phyloP scores from a whole-genome alignment of 2,113 vertebrate species.

The Elaphurus davidianus region DNA sequence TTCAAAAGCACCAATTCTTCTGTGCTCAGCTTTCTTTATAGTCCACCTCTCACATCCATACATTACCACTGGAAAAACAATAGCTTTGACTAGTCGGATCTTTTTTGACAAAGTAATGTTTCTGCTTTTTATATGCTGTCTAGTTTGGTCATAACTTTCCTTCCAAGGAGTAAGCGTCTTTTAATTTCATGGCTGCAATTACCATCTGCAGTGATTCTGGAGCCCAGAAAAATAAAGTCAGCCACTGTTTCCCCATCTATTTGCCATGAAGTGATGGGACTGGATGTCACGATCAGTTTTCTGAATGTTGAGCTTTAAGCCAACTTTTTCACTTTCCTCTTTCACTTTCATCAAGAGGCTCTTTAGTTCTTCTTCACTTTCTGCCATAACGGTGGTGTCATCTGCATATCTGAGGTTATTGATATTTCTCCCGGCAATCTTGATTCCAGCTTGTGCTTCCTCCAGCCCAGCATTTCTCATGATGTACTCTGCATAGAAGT shows the following conservation, averaged over 20 bases:
- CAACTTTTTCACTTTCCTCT: background rate
- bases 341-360: background rate
- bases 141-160: background rate
- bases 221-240: background rate
- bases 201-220: background rate
- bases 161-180: background rate
- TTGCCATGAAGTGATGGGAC: background rate
- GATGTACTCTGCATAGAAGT: background rate
- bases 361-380: background rate
- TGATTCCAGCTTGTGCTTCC: background rate
- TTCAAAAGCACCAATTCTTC: background rate
- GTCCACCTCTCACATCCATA: background rate
- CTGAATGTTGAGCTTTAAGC: background rate
- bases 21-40: rapidly evolving
- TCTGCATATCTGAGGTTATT: background rate
- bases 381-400: background rate
- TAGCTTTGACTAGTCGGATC: rapidly evolving
- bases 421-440: background rate
- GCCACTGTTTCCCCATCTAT: background rate
- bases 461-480: background rate
- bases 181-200: background rate
- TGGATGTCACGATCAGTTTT: background rate
- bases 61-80: background rate
- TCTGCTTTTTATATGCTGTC: background rate
- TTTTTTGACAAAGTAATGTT: background rate